Percentiles rank a stretch among this genome's conserved stretches.
These are phyloP conservation scores for Rhizomys pruinosus DNA, from an alignment of 2,113 vertebrate genomes.

Conservation along the genomic window DNA sequence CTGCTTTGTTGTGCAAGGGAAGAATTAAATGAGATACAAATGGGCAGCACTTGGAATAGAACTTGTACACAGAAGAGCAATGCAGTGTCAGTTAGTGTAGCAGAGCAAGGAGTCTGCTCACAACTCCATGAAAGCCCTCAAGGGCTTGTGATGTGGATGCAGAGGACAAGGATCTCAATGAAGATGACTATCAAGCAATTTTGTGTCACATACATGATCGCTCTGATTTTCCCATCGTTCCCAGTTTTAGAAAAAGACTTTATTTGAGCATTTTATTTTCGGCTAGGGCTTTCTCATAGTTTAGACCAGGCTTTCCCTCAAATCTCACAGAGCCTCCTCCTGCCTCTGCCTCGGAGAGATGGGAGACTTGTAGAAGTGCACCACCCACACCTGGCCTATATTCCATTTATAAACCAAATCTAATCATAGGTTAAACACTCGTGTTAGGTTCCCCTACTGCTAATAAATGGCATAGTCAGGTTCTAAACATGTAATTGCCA, in stretches of 20 bases:
- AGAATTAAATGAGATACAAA: not conserved
- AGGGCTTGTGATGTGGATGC: not conserved
- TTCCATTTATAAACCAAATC: not conserved
- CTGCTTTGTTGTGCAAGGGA: not conserved
- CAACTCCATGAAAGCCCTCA: not conserved
- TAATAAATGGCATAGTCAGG: not conserved
- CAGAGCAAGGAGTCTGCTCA: not conserved
- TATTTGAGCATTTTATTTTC: no score
- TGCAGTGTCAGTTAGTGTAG: not conserved
- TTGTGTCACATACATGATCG: not conserved
- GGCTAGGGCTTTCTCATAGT: no score
- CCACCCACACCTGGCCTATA: not conserved
- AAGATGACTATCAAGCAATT: not conserved
- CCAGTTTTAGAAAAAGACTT: no score
- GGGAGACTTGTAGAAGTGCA: no score
- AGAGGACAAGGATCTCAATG: not conserved
- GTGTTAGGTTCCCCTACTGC: not conserved
- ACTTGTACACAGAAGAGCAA: not conserved
- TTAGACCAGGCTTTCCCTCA: no score
- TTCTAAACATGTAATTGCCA: not conserved
- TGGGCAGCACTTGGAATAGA: not conserved
- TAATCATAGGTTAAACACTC: not conserved
- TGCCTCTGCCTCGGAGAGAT: no score
- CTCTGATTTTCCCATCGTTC: not conserved
- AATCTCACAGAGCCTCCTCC: no score